Base-by-base conservation (phyloP, 35 echinoderm and acorn worm species). In the Eucidaris tribuloides region DNA sequence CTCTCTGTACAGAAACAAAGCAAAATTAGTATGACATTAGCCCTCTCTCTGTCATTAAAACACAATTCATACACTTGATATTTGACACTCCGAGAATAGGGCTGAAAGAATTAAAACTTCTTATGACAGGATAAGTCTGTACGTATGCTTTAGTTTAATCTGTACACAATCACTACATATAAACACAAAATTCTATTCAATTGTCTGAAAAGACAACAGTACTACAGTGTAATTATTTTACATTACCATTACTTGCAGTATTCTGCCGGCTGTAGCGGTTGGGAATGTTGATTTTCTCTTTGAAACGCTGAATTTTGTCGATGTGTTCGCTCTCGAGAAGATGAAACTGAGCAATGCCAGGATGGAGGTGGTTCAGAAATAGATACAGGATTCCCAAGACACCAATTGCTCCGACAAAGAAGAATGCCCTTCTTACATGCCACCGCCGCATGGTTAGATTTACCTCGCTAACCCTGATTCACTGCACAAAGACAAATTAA, bases 361-460 rank as follows among this genome's bases (percentile, higher is more conserved):
- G 25, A 33, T 74, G 38, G 68, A 1, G 24, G 7, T 40, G 35
- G 7, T 33, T 42, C 15, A 74, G 3, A 19, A 74, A 41, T 2
- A 74, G 36, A 14, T 42, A 23, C 35, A 74, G 38, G 38, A 36
- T 42, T 22, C 38, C 68, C 35, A 74, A 9, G 68, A 74, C 41
- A 0, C 7, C 33, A 0, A 36, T 40, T 18, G 68, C 37, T n/a
- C 38, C 68, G 7, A 44, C 22, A 7, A 74, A 15, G 22, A 74
- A 25, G 18, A n/a, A 22, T 0, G 44, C 15, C 35, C 68, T 33
- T 25, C 41, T 27, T 44, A 74, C 14, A n/a, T 74, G 68, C 68
- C 68, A 74, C 4, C 38, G 38, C 68, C 68, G 38, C 68, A 74
- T 74, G 64, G 64, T 19, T 19, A 68, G n/a, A n/a, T n/a, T n/a